phyloP scores from a whole-genome alignment of 1,140 invertebrate species.

The Drosophila repleta region DNA sequence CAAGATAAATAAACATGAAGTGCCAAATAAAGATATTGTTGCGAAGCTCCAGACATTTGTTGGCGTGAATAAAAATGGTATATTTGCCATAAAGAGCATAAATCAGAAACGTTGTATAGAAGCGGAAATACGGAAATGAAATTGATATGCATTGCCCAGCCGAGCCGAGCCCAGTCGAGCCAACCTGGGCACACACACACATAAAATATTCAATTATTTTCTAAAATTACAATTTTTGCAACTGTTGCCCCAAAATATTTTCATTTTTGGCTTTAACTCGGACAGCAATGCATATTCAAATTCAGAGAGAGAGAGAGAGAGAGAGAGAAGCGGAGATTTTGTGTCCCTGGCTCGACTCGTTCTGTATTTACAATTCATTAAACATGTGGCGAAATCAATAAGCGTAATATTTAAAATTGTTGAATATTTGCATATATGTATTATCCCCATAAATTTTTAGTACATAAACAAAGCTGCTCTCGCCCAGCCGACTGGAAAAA shows the following conservation, averaged over 20 bases:
- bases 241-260: constrained; percentile 4
- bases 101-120: background rate
- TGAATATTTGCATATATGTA: constrained; percentile 18
- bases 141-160: constrained; percentile 6
- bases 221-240: constrained; percentile 20
- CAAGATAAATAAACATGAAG: constrained; percentile 55
- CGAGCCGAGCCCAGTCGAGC: no score
- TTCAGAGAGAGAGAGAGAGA: background rate
- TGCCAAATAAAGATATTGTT: constrained; percentile 35
- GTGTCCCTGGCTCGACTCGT: background rate
- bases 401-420: constrained; percentile 61
- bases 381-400: constrained; percentile 61
- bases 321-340: background rate
- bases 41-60: constrained; percentile 16
- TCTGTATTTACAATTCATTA: constrained; percentile 70
- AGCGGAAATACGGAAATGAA: background rate
- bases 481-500: constrained; percentile 15
- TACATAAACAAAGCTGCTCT: background rate
- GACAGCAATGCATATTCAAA: constrained; percentile 23
- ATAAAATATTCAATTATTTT: constrained; percentile 1
- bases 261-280: constrained; percentile 11
- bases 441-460: constrained; percentile 9
- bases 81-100: background rate
- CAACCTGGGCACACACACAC: no score
- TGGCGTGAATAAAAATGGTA: constrained; percentile 2